Evolutionary conservation across 2,797 vertebrate genomes (phyloP), one percentile per base, ranked within the genome.

Genomic region (Arrhamphus sclerolepis): DNA sequence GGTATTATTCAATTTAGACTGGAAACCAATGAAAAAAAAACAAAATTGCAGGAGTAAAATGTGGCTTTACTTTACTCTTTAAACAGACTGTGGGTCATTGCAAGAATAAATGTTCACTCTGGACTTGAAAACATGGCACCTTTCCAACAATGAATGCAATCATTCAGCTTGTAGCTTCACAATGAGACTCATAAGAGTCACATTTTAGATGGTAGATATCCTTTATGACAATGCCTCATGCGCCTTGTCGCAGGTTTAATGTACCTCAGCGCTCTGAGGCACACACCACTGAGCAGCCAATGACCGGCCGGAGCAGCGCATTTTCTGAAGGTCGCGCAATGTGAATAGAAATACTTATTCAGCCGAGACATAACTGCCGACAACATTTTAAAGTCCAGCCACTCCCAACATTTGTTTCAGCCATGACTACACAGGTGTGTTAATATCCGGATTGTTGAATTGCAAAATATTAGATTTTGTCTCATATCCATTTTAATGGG

Each of bases 191-290:
- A 17, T 2, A 28, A 18, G 22, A 72, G 78, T 84, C 71, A 57
- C 68, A 58, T 75, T 58, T 56, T 59, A 46, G 65, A 62, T 77
- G 71, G 46, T 67, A 48, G 56, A 61, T 48, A 70, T 70, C 62
- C 47, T 89, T 87, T 77, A 83, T 56, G 80, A 78, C 69, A 40
- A 67, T 18, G 58, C 73, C 29, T 21, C 39, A 9, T 74, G 78
- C 67, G 72, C 62, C 82, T 86, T 66, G 56, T 80, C 75, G 75
- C 56, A 46, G 80, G 81, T 76, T 88, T 87, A 85, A 90, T 85
- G 84, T 80, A 59, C 75, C 85, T 65, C 62, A 0, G 26, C 73
- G 50, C 81, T 82, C 77, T 56, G 19, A 54, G 9, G 29, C 82
- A 86, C 86, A 87, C 85, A 31, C 71, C 83, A 77, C 82, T 79